phyloP scores from a whole-genome alignment of 1,140 invertebrate species.

The Homarus americanus region DNA sequence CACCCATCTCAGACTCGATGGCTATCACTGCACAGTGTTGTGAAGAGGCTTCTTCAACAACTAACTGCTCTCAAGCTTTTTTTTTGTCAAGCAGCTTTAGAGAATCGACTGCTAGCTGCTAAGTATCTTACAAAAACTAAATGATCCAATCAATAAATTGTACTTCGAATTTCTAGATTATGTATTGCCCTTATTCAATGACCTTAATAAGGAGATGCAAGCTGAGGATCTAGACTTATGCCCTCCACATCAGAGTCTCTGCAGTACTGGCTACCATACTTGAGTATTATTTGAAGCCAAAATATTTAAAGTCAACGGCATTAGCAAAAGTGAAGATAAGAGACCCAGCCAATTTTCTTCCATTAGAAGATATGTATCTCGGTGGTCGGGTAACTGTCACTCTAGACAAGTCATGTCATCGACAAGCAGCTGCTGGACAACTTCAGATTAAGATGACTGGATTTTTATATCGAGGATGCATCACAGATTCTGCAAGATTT shows the following conservation, averaged over 20 bases:
- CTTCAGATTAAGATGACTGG: no score
- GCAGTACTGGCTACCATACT: constrained; percentile 13
- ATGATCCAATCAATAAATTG: constrained; percentile 10
- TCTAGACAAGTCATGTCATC: background rate
- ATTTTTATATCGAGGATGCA: no score
- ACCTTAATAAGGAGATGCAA: no score
- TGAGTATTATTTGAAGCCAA: constrained; percentile 18
- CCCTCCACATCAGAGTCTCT: constrained; percentile 9
- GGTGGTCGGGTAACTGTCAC: constrained; percentile 40
- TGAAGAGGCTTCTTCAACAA: no score
- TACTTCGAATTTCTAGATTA: constrained; percentile 30
- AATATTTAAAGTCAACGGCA: background rate
- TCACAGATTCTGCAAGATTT: constrained; percentile 22
- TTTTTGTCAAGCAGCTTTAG: no score
- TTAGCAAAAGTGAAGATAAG: background rate
- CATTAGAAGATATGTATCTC: constrained; percentile 25
- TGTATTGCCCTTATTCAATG: constrained; percentile 15
- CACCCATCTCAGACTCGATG: no score
- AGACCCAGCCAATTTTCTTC: constrained; percentile 36
- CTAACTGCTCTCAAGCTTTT: no score
- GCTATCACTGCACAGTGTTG: no score
- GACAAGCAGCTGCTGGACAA: background rate
- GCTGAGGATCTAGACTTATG: no score
- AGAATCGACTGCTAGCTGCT: no score
- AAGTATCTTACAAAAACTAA: constrained; percentile 14